These are phyloP conservation scores for Drosophila ambigua DNA, from an alignment of 1,140 invertebrate genomes.

Conservation along the genomic window DNA sequence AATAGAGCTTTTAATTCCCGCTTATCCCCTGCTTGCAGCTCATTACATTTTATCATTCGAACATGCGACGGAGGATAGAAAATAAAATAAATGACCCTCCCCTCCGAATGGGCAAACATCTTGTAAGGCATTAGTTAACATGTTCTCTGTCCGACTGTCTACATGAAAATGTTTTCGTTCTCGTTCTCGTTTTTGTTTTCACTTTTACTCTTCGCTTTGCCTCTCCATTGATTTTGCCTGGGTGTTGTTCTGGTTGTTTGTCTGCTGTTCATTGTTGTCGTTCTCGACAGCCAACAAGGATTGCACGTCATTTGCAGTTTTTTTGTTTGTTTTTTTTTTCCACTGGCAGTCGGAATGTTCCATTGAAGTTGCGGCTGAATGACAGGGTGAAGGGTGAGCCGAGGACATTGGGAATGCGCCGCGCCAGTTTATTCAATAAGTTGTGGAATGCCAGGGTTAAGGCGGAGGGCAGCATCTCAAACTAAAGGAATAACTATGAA, in stretches of 20 bases:
- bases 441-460: conserved; percentile 10
- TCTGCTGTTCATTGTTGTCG: conserved; percentile 41
- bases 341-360: conserved; percentile 1
- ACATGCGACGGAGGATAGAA: not conserved
- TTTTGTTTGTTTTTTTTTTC: conserved; percentile 14
- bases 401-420: conserved; percentile 11
- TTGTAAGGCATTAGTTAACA: conserved; percentile 35
- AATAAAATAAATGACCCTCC: conserved; percentile 28
- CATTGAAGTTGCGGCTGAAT: conserved; percentile 31
- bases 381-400: conserved; percentile 15
- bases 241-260: not conserved
- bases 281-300: conserved; percentile 51
- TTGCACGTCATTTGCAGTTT: conserved; percentile 56
- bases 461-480: not conserved
- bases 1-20: conserved; percentile 32
- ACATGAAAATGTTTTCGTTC: conserved; percentile 47
- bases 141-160: conserved; percentile 11
- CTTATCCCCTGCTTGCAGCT: not conserved
- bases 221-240: conserved; percentile 38
- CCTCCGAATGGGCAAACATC: conserved; percentile 8
- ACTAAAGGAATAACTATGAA: conserved; percentile 19
- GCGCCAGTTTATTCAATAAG: conserved; percentile 12
- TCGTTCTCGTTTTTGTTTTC: conserved; percentile 15
- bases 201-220: not conserved
- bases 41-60: conserved; percentile 41